Evolutionary conservation across 2,797 vertebrate genomes (phyloP), one percentile per base, ranked within the genome.

Genomic region (Muraenolepis orangiensis): DNA sequence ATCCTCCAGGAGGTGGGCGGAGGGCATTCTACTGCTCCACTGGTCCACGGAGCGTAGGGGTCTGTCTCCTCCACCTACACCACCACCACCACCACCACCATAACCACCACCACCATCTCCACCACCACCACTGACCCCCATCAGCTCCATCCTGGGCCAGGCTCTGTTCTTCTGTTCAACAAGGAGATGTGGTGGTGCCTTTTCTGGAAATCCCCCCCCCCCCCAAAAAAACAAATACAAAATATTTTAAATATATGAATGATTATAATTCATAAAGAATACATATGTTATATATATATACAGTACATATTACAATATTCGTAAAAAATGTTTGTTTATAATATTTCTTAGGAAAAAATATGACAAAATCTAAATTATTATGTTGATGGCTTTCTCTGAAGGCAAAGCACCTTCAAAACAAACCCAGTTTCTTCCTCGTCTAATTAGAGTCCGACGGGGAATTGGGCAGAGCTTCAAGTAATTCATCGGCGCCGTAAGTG

Each of bases 21-120:
- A 90, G 87, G 88, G 82, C 88, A 91, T 88, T 91, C 87, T 86
- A 82, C 87, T 90, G 90, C 90, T 91, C 88, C 89, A 91, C 87
- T 93, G 91, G 90, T 86, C 87, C 87, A 90, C 86, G 82, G 77
- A 86, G 81, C 83, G n/a, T 74, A 74, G 82, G 79, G 76, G 74
- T 74, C 46, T 1, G 1, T n/a, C 46, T 85, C 87, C 88, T 84
- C 80, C 66, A 7, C 46, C 46, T 6, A 1, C 36, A 6, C 51
- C 16, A 7, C 51, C 51, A 7, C 12, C 64, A n/a, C 61, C 26
- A 10, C 23, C 61, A n/a, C 7, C 61, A 8, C 23, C 10, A n/a
- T n/a, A n/a, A n/a, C 23, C 23, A 28, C 26, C 26, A n/a, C 28
- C 28, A 23, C 13, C 64, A 6, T 66, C 64, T 13, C 11, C 23